These are phyloP conservation scores for Hycleus phaleratus DNA, from an alignment of 1,140 invertebrate species.

Conservation along the genomic window DNA sequence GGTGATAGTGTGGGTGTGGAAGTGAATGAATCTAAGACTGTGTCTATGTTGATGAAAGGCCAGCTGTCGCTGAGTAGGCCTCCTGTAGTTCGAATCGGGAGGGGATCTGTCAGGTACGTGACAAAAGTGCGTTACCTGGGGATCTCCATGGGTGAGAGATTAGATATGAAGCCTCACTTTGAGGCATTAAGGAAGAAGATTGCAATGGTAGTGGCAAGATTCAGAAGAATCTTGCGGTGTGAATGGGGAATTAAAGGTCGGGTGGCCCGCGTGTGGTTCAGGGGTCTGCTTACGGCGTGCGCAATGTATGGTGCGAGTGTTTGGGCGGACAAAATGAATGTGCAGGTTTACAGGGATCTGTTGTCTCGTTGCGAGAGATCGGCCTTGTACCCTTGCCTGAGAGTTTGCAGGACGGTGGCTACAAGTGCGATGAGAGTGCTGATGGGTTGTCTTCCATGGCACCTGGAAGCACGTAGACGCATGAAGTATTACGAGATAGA, in stretches of 20 bases:
- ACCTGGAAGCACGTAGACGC: not conserved
- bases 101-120: no score
- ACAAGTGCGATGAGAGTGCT: conserved; percentile 19
- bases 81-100: no score
- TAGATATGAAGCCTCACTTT: conserved; percentile 2
- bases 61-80: no score
- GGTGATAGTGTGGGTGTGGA: no score
- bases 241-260: conserved; percentile 14
- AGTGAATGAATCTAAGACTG: no score
- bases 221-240: conserved; percentile 7
- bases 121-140: not conserved
- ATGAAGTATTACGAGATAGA: no score
- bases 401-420: conserved; percentile 25
- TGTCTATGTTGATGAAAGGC: no score
- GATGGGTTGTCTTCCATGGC: no score
- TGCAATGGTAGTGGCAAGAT: conserved; percentile 11
- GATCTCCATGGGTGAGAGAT: not conserved
- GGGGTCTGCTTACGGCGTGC: conserved; percentile 21
- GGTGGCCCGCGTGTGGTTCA: conserved; percentile 21
- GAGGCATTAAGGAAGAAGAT: not conserved
- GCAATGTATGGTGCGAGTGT: conserved; percentile 27
- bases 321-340: conserved; percentile 11
- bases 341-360: not conserved
- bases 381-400: conserved; percentile 18
- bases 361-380: conserved; percentile 3